Conservation (phyloP, 35 echinoderm and acorn worm species). For the Acanthaster planci region DNA sequence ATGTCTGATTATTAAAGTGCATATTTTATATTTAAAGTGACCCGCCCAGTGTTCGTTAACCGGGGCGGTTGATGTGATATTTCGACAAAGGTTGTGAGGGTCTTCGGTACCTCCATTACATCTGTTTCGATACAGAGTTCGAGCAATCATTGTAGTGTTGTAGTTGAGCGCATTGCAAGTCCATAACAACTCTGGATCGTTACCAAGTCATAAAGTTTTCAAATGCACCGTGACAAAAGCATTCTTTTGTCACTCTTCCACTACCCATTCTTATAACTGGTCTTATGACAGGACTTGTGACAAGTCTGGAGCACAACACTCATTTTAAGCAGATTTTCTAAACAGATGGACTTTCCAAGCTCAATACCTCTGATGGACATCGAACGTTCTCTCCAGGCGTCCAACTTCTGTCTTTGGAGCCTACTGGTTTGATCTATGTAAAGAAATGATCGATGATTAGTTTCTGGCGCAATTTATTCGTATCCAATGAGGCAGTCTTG, state of each 20-base stretch:
- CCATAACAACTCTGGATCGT: neutral
- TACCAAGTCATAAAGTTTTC: neutral
- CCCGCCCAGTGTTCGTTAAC: no score
- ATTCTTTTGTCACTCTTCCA: neutral
- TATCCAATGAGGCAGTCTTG: no score
- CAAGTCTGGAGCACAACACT: neutral
- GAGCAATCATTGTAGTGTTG: no score
- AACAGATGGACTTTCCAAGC: neutral
- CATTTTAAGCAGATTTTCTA: neutral
- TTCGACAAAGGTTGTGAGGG: no score
- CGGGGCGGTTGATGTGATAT: no score
- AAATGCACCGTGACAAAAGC: neutral
- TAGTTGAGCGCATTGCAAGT: neutral
- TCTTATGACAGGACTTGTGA: neutral
- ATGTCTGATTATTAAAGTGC: no score
- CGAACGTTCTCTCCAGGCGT: neutral
- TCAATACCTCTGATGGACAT: conserved; percentile 47
- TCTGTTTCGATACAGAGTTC: no score
- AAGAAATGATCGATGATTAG: no score
- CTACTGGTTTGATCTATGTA: conserved; percentile 41
- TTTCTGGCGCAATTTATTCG: no score
- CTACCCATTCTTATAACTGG: no score
- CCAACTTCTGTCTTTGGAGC: conserved; percentile 31
- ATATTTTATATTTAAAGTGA: no score
- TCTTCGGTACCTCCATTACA: no score